Evolutionary conservation across 2,797 vertebrate genomes (phyloP).

Genomic region (Sebastes ruberrimus): DNA sequence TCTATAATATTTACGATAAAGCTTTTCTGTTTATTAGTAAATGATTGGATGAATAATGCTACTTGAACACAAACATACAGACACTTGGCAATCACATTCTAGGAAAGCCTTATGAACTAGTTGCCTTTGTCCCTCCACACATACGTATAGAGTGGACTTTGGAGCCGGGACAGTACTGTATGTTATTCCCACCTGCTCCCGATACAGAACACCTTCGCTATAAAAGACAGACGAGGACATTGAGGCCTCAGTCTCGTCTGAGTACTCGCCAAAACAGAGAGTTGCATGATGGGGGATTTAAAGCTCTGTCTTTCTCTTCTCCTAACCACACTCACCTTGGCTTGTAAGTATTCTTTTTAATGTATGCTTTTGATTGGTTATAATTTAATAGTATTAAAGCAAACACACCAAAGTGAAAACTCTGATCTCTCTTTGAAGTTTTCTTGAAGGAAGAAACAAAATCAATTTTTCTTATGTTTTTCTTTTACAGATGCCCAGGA

Average conservation of each 20-base stretch:
- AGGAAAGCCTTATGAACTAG: conserved; percentile 13
- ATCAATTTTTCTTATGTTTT: neutral
- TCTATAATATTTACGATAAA: no score
- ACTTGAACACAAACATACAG: neutral
- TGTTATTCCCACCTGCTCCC: conserved; percentile 9
- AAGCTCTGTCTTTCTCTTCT: conserved; percentile 9
- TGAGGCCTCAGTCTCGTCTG: neutral
- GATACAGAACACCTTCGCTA: neutral
- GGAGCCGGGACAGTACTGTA: conserved; percentile 43
- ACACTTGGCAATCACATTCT: neutral
- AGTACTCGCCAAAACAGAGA: neutral
- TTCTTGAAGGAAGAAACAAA: neutral
- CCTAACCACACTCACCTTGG: neutral
- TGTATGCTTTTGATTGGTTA: neutral
- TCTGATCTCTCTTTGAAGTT: neutral
- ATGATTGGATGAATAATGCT: neutral
- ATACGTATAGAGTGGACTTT: conserved; percentile 69
- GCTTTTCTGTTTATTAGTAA: neutral
- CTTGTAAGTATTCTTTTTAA: conserved; percentile 1
- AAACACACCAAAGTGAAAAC: neutral
- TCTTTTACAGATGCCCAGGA: conserved; percentile 12
- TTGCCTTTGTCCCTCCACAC: conserved; percentile 73
- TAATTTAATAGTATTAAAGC: neutral
- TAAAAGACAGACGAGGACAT: conserved; percentile 5
- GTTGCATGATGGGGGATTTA: conserved; percentile 1